phyloP scores from a whole-genome alignment of 2,797 vertebrate species.

The Gastrophryne carolinensis region DNA sequence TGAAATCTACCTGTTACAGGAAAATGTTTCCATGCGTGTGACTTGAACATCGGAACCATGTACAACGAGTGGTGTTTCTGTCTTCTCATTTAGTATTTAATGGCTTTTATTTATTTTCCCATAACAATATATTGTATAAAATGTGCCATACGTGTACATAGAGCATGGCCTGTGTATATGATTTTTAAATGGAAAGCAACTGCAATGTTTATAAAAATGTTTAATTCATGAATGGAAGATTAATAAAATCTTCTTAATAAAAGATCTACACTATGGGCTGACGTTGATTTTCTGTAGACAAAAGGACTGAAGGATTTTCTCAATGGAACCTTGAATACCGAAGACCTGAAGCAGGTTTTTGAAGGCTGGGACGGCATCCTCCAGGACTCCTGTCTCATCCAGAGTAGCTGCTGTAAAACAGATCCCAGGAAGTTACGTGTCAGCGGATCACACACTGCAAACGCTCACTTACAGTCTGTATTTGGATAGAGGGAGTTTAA shows the following conservation, averaged over 20 bases:
- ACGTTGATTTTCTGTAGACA: not conserved
- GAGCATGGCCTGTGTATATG: not conserved
- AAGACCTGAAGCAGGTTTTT: constrained; percentile 71
- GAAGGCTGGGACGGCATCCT: constrained; percentile 65
- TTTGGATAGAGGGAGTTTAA: no score
- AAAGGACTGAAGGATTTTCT: constrained; percentile 71
- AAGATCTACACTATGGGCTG: not conserved
- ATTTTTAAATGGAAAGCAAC: not conserved
- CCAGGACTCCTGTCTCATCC: constrained; percentile 53
- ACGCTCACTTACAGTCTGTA: no score
- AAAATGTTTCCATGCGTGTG: not conserved
- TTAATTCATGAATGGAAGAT: not conserved
- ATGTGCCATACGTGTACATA: not conserved
- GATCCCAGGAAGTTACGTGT: no score
- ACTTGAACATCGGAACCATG: constrained; percentile 62
- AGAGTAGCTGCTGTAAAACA: constrained; percentile 62
- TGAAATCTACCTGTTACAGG: constrained; percentile 15
- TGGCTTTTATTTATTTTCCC: constrained; percentile 24
- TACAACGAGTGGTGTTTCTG: constrained; percentile 63
- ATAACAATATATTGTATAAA: not conserved
- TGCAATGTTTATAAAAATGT: not conserved
- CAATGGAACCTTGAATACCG: constrained; percentile 78
- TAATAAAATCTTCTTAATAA: not conserved
- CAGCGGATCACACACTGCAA: no score
- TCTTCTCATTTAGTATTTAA: constrained; percentile 85